Base-by-base conservation (phyloP, 2,113 vertebrate species). In the Ochotona princeps region DNA sequence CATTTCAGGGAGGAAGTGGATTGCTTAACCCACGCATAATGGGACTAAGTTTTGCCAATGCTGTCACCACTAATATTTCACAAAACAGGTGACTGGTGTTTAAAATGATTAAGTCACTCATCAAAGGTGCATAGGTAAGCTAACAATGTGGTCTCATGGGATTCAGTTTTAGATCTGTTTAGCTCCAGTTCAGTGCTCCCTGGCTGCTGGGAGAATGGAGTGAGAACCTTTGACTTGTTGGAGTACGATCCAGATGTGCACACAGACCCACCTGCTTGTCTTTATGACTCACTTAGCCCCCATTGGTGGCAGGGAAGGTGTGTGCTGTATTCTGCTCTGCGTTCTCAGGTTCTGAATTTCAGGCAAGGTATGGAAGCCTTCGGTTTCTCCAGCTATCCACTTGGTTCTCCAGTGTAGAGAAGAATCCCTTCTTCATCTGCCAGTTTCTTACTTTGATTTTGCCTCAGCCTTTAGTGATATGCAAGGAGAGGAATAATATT, bases 1-100 rank as follows among this genome's bases (percentile, higher is more conserved):
- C 6, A 7, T 18, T 8, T 38, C 4, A 23, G 8, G 3, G 63
- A 32, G 11, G 7, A 14, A 14, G 0, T 14, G 61, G 67, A 3
- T 49, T 66, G 26, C 26, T 5, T 47, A 44, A 6, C 26, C 70
- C 35, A 65, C 30, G 73, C 20, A 8, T 81, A 21, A 51, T 8
- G 3, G 28, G 8, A 11, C 20, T 44, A 63, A 73, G 28, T 26
- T 32, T 83, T 74, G 51, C 44, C 20, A 8, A 1, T 82, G 25
- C 30, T 30, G 20, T 8, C 32, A 0, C 65, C 57, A 25, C 8
- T 21, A 9, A 49, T 5, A 20, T 82, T 72, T 60, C 63, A n/a
- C 67, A 85, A 11, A n/a, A 9, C 12, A 82, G 20, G 23, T 67
- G 51, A 44, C 21, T 1, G 23, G 18, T 38, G 13, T 7, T 78